Base-by-base conservation (phyloP, 2,113 vertebrate genomes). In the Capra hircus region DNA sequence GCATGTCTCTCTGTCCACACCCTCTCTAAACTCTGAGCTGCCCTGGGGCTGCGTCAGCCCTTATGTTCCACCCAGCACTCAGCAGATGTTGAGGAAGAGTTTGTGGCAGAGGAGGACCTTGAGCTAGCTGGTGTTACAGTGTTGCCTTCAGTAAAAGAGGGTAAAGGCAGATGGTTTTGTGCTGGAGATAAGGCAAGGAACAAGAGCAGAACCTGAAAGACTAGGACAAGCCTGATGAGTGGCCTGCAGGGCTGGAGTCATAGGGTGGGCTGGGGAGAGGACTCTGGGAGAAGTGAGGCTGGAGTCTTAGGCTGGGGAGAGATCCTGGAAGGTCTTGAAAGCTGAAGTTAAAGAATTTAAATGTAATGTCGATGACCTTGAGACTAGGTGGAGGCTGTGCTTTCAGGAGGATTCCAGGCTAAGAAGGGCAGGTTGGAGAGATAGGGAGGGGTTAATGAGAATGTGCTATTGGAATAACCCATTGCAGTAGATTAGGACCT, bases 171-270 rank as follows among this genome's bases (percentile, higher is more conserved):
- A 36, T 55, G 48, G 59, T 92, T 95, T 95, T 95, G 74, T 80
- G 45, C 23, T 27, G 16, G 64, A 84, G 74, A 71, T 74, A 59
- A 90, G 17, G 36, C 59, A 95, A 93, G 50, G 45, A 59, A 57
- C 33, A 62, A 88, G 60, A 97, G 16, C 84, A 84, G 67, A 95
- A 91, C 48, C 28, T 81, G 64, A 92, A 95, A 92, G 83, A 78
- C 36, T 59, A 40, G 48, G 52, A 81, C 55, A 74, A 45, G 45
- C 83, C 64, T 21, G n/a, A 11, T 33, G 74, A 60, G 57, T 83
- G 88, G 53, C 77, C 64, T 57, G 74, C 6, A 15, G 62, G 81
- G 64, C 52, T 77, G 62, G 67, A 82, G 36, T 94, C 52, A 45
- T 40, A 71, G 48, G 14, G 55, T 94, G 48, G 14, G 14, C 9